Evolutionary conservation across 2,797 vertebrate species (phyloP).

Genomic region (Phoxinus dragarum): DNA sequence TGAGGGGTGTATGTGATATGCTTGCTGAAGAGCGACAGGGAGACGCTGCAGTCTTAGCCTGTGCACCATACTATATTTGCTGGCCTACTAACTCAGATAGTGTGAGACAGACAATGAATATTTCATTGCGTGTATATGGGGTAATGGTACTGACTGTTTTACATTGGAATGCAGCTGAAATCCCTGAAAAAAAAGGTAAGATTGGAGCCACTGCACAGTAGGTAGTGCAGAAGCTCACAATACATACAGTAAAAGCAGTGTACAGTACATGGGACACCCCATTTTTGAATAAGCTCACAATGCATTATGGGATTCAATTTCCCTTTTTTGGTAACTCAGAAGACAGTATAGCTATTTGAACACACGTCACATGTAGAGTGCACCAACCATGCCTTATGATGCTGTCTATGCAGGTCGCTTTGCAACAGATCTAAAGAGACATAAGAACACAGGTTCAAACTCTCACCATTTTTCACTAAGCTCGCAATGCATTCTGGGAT

Average conservation of each 20-base stretch:
- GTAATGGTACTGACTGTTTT: conserved; percentile 66
- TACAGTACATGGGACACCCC: neutral
- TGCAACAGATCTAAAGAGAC: neutral
- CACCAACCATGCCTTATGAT: neutral
- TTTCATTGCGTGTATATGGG: conserved; percentile 75
- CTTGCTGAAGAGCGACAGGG: conserved; percentile 37
- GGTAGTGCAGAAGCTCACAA: neutral
- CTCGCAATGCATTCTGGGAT: neutral
- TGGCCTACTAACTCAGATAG: conserved; percentile 64
- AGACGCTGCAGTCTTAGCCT: conserved; percentile 52
- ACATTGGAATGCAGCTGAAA: conserved; percentile 76
- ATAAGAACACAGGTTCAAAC: neutral
- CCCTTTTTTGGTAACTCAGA: neutral
- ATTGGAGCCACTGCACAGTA: neutral
- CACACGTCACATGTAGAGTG: neutral
- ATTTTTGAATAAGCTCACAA: neutral
- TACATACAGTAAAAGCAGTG: neutral
- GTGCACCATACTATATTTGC: conserved; percentile 70
- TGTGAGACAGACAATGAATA: conserved; percentile 77
- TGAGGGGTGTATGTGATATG: conserved; percentile 38
- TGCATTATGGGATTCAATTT: neutral
- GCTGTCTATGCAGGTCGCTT: neutral
- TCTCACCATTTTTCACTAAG: neutral
- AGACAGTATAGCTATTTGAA: neutral
- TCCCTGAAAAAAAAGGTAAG: conserved; percentile 28